phyloP scores from a whole-genome alignment of 1,140 invertebrate species.

The Ruditapes philippinarum region DNA sequence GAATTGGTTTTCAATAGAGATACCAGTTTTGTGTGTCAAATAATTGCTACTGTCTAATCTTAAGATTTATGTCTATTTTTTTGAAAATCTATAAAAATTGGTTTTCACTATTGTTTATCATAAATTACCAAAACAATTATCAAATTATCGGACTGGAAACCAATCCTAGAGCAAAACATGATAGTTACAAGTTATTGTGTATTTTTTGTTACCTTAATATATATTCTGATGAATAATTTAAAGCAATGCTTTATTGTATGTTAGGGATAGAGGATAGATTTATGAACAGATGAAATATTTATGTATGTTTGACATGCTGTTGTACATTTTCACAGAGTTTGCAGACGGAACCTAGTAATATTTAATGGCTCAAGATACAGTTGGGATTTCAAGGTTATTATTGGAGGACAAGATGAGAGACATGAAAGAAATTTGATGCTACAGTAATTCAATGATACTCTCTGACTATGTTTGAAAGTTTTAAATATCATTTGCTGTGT shows the following conservation, averaged over 20 bases:
- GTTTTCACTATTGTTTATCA: not conserved
- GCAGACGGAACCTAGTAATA: not conserved
- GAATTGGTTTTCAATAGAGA: not conserved
- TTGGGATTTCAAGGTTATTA: not conserved
- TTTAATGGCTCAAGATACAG: not conserved
- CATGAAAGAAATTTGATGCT: too few species aligned
- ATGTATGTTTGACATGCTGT: not conserved
- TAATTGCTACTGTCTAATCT: not conserved
- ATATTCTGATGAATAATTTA: too few species aligned
- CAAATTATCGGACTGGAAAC: not conserved
- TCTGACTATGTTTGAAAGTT: too few species aligned
- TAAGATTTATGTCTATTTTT: not conserved
- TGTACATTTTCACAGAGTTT: not conserved
- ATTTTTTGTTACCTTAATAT: not conserved
- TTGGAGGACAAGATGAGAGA: too few species aligned
- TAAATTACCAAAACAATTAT: not conserved
- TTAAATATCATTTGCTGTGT: too few species aligned
- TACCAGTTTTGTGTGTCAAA: not conserved
- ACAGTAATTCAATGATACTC: too few species aligned
- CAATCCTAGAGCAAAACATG: not conserved
- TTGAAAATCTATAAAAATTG: not conserved
- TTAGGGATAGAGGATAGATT: too few species aligned
- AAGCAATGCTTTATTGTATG: too few species aligned
- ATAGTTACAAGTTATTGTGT: not conserved
- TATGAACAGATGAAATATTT: not conserved